Percentiles rank a stretch among this genome's conserved stretches.
These are phyloP conservation scores for Pheosia tremula DNA, from an alignment of 2,888 invertebrate species.

Conservation along the genomic window DNA sequence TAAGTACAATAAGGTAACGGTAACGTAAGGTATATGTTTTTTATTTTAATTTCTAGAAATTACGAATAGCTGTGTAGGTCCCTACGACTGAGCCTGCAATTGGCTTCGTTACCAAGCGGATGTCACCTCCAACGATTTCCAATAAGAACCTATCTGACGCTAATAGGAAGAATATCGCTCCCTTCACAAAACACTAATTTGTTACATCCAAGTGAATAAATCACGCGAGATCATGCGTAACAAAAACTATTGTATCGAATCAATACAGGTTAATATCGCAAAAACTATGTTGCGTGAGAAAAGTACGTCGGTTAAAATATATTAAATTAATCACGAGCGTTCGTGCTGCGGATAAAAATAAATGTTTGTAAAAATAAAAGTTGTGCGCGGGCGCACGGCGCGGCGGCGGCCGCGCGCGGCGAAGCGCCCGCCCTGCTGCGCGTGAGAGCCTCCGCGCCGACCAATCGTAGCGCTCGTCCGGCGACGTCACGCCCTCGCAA, in stretches of 20 bases:
- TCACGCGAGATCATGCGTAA: constrained; percentile 34
- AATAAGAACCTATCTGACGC: constrained; percentile 18
- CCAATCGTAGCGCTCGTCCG: constrained; percentile 53
- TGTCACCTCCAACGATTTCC: constrained; percentile 20
- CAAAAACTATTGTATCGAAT: constrained; percentile 47
- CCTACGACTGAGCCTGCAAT: too few relatives aligned
- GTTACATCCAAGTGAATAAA: constrained; percentile 34
- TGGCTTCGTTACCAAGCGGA: constrained; percentile 15
- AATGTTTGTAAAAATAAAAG: constrained; percentile 57
- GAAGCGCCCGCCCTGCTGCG: constrained; percentile 47
- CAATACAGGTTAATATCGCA: constrained; percentile 49
- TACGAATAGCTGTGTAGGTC: too few relatives aligned
- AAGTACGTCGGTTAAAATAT: constrained; percentile 68
- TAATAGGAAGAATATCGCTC: constrained; percentile 30
- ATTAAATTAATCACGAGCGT: constrained; percentile 77
- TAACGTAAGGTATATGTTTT: too few relatives aligned
- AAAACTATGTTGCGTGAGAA: constrained; percentile 70
- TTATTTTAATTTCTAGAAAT: too few relatives aligned
- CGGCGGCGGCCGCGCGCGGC: constrained; percentile 22
- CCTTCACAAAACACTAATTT: constrained; percentile 23
- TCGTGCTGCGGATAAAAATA: constrained; percentile 61
- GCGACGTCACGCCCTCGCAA: constrained; percentile 49
- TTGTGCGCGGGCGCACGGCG: constrained; percentile 44
- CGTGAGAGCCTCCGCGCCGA: constrained; percentile 41
- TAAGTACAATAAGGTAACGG: too few relatives aligned